Evolutionary conservation across 2,113 vertebrate genomes (phyloP), one percentile per base, ranked within the genome.

Genomic region (Ovibos moschatus): DNA sequence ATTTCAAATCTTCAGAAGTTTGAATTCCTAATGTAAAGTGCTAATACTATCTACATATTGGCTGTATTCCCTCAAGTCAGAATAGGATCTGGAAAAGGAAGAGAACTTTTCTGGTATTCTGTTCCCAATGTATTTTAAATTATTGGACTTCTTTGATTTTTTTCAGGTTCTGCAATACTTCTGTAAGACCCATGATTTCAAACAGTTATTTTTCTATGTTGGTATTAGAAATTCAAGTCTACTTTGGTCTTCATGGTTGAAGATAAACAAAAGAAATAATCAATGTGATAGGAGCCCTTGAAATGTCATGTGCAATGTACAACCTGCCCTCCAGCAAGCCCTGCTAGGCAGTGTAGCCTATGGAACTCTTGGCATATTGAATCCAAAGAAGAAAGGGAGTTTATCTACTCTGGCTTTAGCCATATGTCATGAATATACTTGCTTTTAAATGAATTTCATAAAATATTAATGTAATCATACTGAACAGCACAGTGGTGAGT

Each of bases 401-500:
- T 96, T 94, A 90, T 89, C 89, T 95, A 51, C 83, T 96, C 81
- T 95, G 74, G 36, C 95, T 96, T 96, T 98, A 94, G 58, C 90
- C 94, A 43, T 96, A 95, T 97, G 87, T 57, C 85, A 71, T 94
- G 94, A 97, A 96, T 97, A 86, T 17, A 95, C 95, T 96, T 98
- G 87, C 79, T 97, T 97, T 96, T 97, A 96, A 97, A 97, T 97
- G 92, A 96, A 96, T 97, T 96, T 91, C 95, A 98, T 98, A 97
- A 97, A 98, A 98, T 98, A 98, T 98, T 97, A 98, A 98, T 98
- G 96, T 92, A 97, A 98, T 97, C 94, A 97, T 95, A 91, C n/a
- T 53, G 92, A 97, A 96, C 27, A 94, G 27, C 90, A 88, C 81
- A 97, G 53, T 88, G 53, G 84, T 90, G 47, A 97, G 53, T 96